These are phyloP conservation scores for Tyria jacobaeae DNA, from an alignment of 2,888 invertebrate species.

Conservation along the genomic window DNA sequence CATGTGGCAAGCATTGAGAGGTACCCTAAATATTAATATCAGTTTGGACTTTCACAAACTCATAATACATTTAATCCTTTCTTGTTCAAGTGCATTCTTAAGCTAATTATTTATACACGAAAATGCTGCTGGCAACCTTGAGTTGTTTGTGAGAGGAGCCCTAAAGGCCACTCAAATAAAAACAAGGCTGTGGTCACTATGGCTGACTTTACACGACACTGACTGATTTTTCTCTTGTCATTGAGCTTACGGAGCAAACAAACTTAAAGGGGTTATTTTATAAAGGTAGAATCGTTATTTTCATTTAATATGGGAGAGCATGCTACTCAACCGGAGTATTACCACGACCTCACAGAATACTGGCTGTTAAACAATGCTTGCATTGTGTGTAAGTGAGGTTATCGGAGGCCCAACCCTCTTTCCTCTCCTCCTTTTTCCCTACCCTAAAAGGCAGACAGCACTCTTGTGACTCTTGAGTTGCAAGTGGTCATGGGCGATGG, in stretches of 20 bases:
- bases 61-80: background rate
- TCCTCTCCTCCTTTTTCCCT: too few species aligned
- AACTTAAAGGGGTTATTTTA: too few species aligned
- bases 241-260: slow-evolving; percentile 14
- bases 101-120: slow-evolving; percentile 3
- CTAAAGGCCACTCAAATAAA: slow-evolving; percentile 7
- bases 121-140: slow-evolving; percentile 23
- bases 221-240: slow-evolving; percentile 17
- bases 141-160: slow-evolving; percentile 29
- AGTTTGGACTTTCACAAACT: background rate
- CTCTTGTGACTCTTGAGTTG: too few species aligned
- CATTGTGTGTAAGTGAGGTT: too few species aligned
- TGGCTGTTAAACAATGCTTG: too few species aligned
- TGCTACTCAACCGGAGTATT: too few species aligned
- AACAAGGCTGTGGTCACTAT: slow-evolving; percentile 17
- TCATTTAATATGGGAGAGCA: too few species aligned
- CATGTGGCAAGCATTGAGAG: background rate
- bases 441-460: too few species aligned
- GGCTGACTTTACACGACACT: slow-evolving; percentile 20
- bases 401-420: too few species aligned
- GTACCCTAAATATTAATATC: background rate
- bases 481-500: too few species aligned
- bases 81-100: background rate
- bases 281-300: too few species aligned
- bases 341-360: too few species aligned